A percentile compares a stretch with the other conserved stretches of the same genome.
These are phyloP conservation scores for Atlantisia rogersi DNA, from an alignment of 2,113 vertebrate genomes.

Conservation along the genomic window DNA sequence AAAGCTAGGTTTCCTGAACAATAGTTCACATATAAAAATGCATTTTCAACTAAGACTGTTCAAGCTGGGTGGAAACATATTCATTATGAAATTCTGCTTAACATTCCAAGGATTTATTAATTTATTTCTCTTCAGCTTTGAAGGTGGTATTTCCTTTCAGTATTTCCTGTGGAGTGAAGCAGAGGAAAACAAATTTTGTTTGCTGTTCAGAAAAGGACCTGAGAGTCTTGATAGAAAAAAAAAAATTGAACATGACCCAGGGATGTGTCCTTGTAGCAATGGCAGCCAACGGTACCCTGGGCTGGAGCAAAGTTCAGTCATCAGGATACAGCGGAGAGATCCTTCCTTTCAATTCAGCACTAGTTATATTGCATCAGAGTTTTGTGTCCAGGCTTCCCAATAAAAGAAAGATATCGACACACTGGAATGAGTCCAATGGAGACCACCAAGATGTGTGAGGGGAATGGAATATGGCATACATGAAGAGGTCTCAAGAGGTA, in stretches of 20 bases:
- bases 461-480: neutral
- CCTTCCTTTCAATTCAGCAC: neutral
- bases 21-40: conserved; percentile 1
- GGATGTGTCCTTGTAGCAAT: neutral
- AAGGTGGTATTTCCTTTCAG: neutral
- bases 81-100: conserved; percentile 43
- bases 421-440: neutral
- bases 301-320: neutral
- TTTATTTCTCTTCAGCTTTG: conserved; percentile 33
- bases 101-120: conserved; percentile 12
- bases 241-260: neutral
- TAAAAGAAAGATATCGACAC: neutral
- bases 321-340: neutral
- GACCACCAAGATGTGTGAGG: neutral
- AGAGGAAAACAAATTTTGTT: neutral
- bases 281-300: neutral
- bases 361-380: neutral
- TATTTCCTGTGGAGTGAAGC: neutral
- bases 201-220: neutral
- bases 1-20: conserved; percentile 22
- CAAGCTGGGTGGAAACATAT: conserved; percentile 14
- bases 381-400: neutral
- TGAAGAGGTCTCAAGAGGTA: neutral
- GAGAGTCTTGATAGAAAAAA: neutral
- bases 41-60: conserved; percentile 24